Evolutionary conservation across 1,140 invertebrate genomes (phyloP).

Genomic region (Drosophila pectinifera): DNA sequence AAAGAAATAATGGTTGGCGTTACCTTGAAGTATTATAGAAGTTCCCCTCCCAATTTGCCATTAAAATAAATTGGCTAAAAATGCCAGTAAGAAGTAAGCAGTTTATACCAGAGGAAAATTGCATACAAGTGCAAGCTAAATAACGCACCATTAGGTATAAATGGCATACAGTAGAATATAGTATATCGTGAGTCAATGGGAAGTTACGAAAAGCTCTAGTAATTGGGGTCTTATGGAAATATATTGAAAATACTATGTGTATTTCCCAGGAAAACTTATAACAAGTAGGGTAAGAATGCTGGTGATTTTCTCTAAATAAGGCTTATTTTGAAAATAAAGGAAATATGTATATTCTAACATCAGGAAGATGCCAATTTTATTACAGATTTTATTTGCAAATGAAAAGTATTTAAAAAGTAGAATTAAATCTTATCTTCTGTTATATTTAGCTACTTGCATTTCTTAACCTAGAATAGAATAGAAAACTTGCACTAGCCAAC

Average conservation of each 20-base stretch:
- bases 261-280: background rate
- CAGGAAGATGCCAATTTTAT: no score
- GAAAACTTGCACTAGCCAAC: slow-evolving; percentile 9
- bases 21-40: background rate
- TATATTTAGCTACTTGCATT: no score
- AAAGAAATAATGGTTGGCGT: background rate
- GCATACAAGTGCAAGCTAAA: background rate
- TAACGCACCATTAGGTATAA: background rate
- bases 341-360: no score
- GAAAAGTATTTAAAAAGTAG: background rate
- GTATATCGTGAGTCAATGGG: background rate
- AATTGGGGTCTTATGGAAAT: background rate
- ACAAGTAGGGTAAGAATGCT: background rate
- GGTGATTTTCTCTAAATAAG: background rate
- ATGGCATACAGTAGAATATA: background rate
- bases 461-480: background rate
- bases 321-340: no score
- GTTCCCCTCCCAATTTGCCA: slow-evolving; percentile 9
- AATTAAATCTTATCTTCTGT: background rate
- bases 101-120: background rate
- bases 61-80: slow-evolving; percentile 34
- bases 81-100: slow-evolving; percentile 8
- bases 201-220: background rate
- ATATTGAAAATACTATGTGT: fast-evolving
- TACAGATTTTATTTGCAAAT: no score